Percentiles rank a stretch among this genome's conserved stretches.
These are phyloP conservation scores for Catamblyrhynchus diadema DNA, from an alignment of 2,797 vertebrate genomes.

Conservation along the genomic window DNA sequence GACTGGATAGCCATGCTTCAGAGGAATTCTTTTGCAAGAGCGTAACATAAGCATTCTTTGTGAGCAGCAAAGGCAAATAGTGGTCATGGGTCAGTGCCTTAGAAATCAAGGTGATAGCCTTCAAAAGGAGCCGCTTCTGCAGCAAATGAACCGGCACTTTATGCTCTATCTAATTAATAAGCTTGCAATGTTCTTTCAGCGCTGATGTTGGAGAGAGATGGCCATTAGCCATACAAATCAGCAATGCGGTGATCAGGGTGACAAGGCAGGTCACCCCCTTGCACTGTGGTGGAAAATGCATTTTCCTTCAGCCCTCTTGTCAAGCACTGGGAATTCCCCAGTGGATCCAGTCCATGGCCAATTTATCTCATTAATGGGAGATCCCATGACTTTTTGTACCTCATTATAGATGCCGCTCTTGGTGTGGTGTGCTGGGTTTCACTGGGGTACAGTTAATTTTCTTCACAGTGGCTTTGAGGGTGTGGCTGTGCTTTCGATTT, in stretches of 20 bases:
- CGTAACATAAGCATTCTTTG: not conserved
- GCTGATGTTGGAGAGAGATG: not conserved
- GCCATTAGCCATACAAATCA: conserved; percentile 36
- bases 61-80: not conserved
- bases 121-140: conserved; percentile 10
- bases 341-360: not conserved
- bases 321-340: conserved; percentile 4
- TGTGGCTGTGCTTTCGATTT: not conserved
- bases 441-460: not conserved
- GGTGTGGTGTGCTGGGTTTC: not conserved
- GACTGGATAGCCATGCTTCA: not conserved
- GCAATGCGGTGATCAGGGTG: not conserved
- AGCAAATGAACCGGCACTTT: not conserved
- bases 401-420: not conserved
- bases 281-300: not conserved
- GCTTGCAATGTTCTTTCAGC: not conserved
- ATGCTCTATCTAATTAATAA: conserved; percentile 34
- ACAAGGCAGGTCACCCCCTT: not conserved
- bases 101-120: conserved; percentile 11
- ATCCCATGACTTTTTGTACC: not conserved
- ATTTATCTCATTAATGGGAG: not conserved
- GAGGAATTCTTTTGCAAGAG: not conserved
- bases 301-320: not conserved
- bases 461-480: not conserved
- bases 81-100: not conserved